Conservation (phyloP, 2,113 vertebrate species). For the Ranitomeya imitator region DNA sequence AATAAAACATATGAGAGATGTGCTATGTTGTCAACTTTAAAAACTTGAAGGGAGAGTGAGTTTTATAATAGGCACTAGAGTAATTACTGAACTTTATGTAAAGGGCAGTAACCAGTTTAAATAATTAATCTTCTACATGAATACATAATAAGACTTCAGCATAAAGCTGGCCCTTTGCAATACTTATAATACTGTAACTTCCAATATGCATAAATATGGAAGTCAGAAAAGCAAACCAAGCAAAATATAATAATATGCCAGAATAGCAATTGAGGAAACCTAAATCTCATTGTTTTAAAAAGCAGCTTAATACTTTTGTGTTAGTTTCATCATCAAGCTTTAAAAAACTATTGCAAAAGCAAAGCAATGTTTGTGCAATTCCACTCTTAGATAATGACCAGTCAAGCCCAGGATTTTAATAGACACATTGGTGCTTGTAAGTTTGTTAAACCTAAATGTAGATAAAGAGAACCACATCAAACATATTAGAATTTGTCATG, state of each 20-base stretch:
- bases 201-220: slow-evolving; percentile 42
- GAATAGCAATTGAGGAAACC: slow-evolving; percentile 31
- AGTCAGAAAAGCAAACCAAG: slow-evolving; percentile 41
- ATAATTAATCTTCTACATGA: slow-evolving; percentile 42
- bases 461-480: too few species aligned
- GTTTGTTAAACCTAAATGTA: too few species aligned
- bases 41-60: neutral
- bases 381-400: neutral
- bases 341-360: neutral
- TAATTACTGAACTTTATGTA: slow-evolving; percentile 48
- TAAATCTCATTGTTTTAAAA: slow-evolving; percentile 24
- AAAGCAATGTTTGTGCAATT: neutral
- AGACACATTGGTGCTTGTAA: neutral
- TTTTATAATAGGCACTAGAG: slow-evolving; percentile 22
- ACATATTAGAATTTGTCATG: too few species aligned
- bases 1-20: neutral
- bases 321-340: slow-evolving; percentile 8
- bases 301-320: neutral
- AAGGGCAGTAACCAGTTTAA: slow-evolving; percentile 36
- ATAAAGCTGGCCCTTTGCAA: slow-evolving; percentile 24
- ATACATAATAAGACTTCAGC: slow-evolving; percentile 46
- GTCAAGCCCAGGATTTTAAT: too few species aligned
- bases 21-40: neutral
- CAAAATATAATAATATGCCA: slow-evolving; percentile 39
- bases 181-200: slow-evolving; percentile 48